Evolutionary conservation across 1,140 invertebrate species (phyloP).

Genomic region (Cotesia glomerata): DNA sequence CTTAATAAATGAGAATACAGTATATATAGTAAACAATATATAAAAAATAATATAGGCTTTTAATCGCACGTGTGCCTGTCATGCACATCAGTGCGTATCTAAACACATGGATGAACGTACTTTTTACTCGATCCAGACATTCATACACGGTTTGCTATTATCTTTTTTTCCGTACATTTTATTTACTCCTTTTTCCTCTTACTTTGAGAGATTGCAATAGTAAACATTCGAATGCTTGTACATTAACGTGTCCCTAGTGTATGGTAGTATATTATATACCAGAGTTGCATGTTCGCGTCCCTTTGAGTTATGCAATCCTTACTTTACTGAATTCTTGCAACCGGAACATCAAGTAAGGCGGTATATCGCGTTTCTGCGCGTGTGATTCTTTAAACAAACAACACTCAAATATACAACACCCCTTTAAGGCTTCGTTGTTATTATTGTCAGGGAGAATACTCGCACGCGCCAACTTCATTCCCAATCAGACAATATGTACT

Average conservation of each 20-base stretch:
- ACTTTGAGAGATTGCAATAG: background rate
- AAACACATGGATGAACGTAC: slow-evolving; percentile 15
- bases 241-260: background rate
- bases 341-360: slow-evolving; percentile 31
- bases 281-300: background rate
- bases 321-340: slow-evolving; percentile 25
- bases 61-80: slow-evolving; percentile 25
- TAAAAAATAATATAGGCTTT: slow-evolving; percentile 17
- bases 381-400: slow-evolving; percentile 37
- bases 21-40: background rate
- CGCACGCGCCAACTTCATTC: slow-evolving; percentile 6
- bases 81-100: slow-evolving; percentile 29
- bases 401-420: background rate
- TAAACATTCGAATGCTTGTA: background rate
- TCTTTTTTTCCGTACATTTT: background rate
- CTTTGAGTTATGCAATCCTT: slow-evolving; percentile 40
- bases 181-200: background rate
- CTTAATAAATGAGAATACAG: background rate
- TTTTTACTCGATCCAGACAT: slow-evolving; percentile 2
- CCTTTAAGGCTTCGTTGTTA: background rate
- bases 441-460: slow-evolving; percentile 6
- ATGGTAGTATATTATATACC: background rate
- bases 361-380: slow-evolving; percentile 42
- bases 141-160: background rate
- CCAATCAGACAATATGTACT: slow-evolving; percentile 1